Conservation (phyloP, 2,113 vertebrate species). For the Thryonomys swinderianus region DNA sequence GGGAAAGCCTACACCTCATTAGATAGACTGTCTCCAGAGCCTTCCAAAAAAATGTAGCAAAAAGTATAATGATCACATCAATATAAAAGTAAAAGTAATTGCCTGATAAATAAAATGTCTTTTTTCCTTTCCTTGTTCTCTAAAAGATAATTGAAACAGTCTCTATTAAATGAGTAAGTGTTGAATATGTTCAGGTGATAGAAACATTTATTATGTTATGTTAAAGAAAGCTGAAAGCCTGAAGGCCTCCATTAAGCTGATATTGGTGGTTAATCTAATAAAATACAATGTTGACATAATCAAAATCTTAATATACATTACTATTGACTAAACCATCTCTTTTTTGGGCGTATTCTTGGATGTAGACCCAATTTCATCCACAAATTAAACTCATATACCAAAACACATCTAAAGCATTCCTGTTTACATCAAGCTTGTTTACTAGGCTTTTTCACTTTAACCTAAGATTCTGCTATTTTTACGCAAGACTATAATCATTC, state of each 20-base stretch:
- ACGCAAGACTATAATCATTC: slow-evolving; percentile 76
- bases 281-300: background rate
- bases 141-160: slow-evolving; percentile 39
- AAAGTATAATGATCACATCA: background rate
- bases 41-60: slow-evolving; percentile 43
- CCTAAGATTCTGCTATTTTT: slow-evolving; percentile 69
- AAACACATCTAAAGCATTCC: background rate
- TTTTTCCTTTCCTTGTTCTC: background rate
- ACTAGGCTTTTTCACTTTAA: slow-evolving; percentile 51
- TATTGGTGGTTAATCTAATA: slow-evolving; percentile 20
- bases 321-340: background rate
- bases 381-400: background rate
- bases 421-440: slow-evolving; percentile 52
- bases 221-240: background rate
- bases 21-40: background rate
- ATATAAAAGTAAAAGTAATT: background rate
- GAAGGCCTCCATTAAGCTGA: background rate
- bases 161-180: background rate
- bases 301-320: background rate
- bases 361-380: slow-evolving; percentile 10
- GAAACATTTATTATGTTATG: background rate
- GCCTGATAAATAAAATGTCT: background rate
- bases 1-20: background rate
- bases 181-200: background rate
- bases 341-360: background rate